Percentiles rank a stretch among this genome's conserved stretches.
Evolutionary conservation across 2,888 invertebrate species (phyloP).

Genomic region (Spodoptera littoralis): DNA sequence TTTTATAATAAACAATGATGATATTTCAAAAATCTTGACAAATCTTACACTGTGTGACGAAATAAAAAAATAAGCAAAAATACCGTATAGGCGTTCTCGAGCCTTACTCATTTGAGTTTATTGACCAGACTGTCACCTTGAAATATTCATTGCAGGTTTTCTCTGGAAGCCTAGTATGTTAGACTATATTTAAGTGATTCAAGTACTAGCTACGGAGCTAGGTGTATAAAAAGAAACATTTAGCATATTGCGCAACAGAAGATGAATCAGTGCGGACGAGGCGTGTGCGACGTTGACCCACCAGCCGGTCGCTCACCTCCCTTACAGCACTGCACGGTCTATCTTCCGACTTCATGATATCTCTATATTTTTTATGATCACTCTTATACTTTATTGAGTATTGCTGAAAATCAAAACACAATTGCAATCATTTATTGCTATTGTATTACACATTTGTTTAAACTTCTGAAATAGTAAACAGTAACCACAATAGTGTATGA

Average conservation of each 20-base stretch:
- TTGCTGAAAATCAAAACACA: too few relatives aligned
- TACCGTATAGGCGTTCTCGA: slow-evolving; percentile 5
- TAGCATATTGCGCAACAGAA: slow-evolving; percentile 67
- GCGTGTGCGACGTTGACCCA: slow-evolving; percentile 77
- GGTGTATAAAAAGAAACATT: slow-evolving; percentile 43
- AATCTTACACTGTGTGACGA: neutral
- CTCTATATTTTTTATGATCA: slow-evolving; percentile 6
- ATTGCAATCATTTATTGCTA: too few relatives aligned
- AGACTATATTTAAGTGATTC: neutral
- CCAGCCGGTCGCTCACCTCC: slow-evolving; percentile 81
- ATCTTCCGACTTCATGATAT: slow-evolving; percentile 34
- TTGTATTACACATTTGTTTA: too few relatives aligned
- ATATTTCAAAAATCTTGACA: neutral
- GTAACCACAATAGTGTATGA: too few relatives aligned
- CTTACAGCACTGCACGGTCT: slow-evolving; percentile 47
- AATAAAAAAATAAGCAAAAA: slow-evolving; percentile 3
- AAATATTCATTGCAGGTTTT: slow-evolving; percentile 3
- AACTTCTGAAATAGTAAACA: too few relatives aligned
- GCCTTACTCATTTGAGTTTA: slow-evolving; percentile 16
- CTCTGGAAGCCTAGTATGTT: too few relatives aligned
- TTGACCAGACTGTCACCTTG: slow-evolving; percentile 27
- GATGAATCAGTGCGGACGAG: slow-evolving; percentile 67
- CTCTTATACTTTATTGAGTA: neutral
- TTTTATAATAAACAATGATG: neutral
- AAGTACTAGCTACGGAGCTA: slow-evolving; percentile 5